These are phyloP conservation scores for Acyrthosiphon pisum DNA, from an alignment of 1,140 invertebrate species.

Conservation along the genomic window DNA sequence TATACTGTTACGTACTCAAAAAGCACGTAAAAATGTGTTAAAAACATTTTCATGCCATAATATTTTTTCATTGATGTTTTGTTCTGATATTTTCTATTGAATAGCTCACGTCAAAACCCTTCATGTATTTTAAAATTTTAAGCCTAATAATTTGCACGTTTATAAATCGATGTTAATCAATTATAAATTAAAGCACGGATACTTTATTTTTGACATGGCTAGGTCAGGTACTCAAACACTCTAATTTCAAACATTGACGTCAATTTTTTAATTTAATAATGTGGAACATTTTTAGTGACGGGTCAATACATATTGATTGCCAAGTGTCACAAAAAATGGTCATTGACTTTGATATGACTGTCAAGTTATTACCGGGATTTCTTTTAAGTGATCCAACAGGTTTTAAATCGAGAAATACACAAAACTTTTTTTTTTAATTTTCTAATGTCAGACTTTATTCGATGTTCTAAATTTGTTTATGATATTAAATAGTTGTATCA, in stretches of 20 bases:
- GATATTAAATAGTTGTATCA: background rate
- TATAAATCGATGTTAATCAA: background rate
- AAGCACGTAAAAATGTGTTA: background rate
- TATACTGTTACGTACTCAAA: background rate
- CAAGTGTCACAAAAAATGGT: background rate
- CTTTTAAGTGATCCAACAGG: background rate
- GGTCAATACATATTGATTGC: background rate
- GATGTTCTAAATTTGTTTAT: background rate
- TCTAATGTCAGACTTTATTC: background rate
- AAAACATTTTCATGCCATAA: background rate
- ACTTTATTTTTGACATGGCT: background rate
- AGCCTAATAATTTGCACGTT: background rate
- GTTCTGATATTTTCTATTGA: background rate
- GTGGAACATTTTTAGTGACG: background rate
- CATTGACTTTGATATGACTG: background rate
- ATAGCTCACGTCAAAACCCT: background rate
- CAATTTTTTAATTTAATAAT: background rate
- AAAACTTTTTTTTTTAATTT: background rate
- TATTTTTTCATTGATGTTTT: slow-evolving; percentile 18
- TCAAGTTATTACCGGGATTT: background rate
- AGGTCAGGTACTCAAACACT: background rate
- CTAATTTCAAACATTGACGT: background rate
- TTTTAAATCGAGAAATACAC: background rate
- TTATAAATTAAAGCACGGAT: background rate
- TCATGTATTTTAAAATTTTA: background rate